These are phyloP conservation scores for Zenarchopterus dispar DNA, from an alignment of 2,797 vertebrate genomes.

Conservation along the genomic window DNA sequence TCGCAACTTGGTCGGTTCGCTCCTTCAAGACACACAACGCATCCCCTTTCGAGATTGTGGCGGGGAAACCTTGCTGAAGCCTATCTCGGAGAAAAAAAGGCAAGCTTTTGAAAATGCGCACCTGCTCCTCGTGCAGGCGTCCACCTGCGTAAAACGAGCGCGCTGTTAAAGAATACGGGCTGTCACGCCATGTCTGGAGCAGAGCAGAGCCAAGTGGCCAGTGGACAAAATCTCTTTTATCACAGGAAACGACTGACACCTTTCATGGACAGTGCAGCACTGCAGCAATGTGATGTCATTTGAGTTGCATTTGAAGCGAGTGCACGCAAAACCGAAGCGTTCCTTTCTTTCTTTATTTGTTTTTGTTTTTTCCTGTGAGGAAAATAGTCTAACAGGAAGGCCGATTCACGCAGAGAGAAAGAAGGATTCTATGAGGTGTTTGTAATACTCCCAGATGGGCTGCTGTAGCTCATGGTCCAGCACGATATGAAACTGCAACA, in stretches of 20 bases:
- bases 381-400: slow-evolving; percentile 19
- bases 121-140: slow-evolving; percentile 40
- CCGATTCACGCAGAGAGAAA: slow-evolving; percentile 3
- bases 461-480: slow-evolving; percentile 52
- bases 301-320: slow-evolving; percentile 40
- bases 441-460: slow-evolving; percentile 55
- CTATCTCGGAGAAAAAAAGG: slow-evolving; percentile 39
- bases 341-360: too few relatives aligned
- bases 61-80: slow-evolving; percentile 25
- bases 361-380: neutral
- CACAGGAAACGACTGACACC: slow-evolving; percentile 59
- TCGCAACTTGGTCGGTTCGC: slow-evolving; percentile 45
- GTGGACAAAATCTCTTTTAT: slow-evolving; percentile 30
- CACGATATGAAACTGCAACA: slow-evolving; percentile 60
- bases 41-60: slow-evolving; percentile 36
- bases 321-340: neutral
- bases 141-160: slow-evolving; percentile 64
- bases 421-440: slow-evolving; percentile 46
- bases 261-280: slow-evolving; percentile 65
- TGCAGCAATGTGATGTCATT: slow-evolving; percentile 72
- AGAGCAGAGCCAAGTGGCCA: slow-evolving; percentile 45
- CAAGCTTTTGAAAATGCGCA: slow-evolving; percentile 41
- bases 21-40: slow-evolving; percentile 54
- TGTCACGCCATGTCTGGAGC: slow-evolving; percentile 71
- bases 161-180: slow-evolving; percentile 39